Percentiles rank a stretch among this genome's conserved stretches.
phyloP scores from a whole-genome alignment of 2,797 vertebrate species.

The Brachyrhaphis roseni region DNA sequence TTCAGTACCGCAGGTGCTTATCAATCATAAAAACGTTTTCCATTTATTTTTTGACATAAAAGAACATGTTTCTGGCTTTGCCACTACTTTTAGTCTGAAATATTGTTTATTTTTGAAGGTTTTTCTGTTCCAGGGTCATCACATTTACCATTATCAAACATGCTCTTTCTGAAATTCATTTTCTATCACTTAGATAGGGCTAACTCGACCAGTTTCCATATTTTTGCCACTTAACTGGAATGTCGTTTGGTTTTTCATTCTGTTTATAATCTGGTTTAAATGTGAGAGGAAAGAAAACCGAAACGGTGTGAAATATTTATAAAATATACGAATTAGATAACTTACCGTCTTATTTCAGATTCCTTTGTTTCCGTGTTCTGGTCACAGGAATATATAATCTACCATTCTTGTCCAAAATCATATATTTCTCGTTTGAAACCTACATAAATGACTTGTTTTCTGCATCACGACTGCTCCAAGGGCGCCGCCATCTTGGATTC shows the following conservation, averaged over 20 bases:
- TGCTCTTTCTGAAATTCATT: background rate
- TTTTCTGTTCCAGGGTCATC: background rate
- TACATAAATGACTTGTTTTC: slow-evolving; percentile 20
- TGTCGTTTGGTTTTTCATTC: background rate
- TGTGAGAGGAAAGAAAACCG: background rate
- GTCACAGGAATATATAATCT: background rate
- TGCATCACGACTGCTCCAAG: slow-evolving; percentile 37
- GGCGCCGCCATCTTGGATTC: slow-evolving; percentile 78
- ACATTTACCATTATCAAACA: background rate
- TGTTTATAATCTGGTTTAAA: background rate
- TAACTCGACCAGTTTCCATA: background rate
- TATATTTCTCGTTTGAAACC: background rate
- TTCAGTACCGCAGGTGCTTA: background rate
- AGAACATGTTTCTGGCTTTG: background rate
- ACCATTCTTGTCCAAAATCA: background rate
- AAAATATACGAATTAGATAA: background rate
- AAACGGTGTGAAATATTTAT: background rate
- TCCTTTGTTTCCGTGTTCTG: slow-evolving; percentile 25
- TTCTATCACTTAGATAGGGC: background rate
- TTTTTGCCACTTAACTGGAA: background rate
- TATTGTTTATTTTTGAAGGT: background rate
- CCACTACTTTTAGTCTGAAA: background rate
- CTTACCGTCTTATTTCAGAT: slow-evolving; percentile 36
- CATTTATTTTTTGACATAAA: background rate
- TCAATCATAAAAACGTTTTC: background rate